A percentile compares a stretch with the other conserved stretches of the same genome.
These are phyloP conservation scores for Plectrocnemia conspersa DNA, from an alignment of 1,140 invertebrate genomes.

Conservation along the genomic window DNA sequence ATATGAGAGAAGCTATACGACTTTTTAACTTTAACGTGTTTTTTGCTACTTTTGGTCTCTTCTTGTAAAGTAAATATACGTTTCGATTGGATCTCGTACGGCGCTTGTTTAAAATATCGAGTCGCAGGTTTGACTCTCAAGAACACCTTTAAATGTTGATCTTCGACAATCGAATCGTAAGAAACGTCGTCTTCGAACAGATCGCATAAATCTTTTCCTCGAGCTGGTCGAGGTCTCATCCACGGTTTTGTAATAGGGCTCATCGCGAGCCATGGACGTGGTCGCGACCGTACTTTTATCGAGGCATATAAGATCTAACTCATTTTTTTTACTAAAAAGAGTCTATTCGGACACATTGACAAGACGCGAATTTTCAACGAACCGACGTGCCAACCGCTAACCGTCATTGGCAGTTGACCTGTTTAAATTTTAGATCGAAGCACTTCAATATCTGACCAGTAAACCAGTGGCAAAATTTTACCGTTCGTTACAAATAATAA, in stretches of 20 bases:
- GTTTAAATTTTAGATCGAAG: too few relatives aligned
- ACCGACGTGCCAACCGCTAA: too few relatives aligned
- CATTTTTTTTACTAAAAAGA: too few relatives aligned
- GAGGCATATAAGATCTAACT: neutral
- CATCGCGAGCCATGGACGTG: constrained; percentile 31
- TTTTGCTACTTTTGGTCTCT: neutral
- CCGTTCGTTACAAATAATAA: too few relatives aligned
- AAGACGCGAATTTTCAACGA: too few relatives aligned
- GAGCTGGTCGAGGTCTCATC: constrained; percentile 45
- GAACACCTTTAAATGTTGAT: constrained; percentile 20
- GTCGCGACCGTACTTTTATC: constrained; percentile 3
- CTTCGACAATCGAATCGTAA: neutral
- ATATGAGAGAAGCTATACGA: constrained; percentile 28
- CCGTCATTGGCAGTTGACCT: too few relatives aligned
- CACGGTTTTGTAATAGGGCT: constrained; percentile 47
- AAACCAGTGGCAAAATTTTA: too few relatives aligned
- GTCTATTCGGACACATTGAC: too few relatives aligned
- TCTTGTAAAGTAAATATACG: neutral
- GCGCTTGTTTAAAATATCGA: constrained; percentile 1
- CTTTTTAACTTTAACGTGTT: neutral
- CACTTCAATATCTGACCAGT: too few relatives aligned
- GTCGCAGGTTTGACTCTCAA: constrained; percentile 13
- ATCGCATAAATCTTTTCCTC: constrained; percentile 44
- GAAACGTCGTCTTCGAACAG: constrained; percentile 33
- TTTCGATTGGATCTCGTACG: constrained; percentile 1